Evolutionary conservation across 2,113 vertebrate species (phyloP).

Genomic region (Tychaedon coryphoeus): DNA sequence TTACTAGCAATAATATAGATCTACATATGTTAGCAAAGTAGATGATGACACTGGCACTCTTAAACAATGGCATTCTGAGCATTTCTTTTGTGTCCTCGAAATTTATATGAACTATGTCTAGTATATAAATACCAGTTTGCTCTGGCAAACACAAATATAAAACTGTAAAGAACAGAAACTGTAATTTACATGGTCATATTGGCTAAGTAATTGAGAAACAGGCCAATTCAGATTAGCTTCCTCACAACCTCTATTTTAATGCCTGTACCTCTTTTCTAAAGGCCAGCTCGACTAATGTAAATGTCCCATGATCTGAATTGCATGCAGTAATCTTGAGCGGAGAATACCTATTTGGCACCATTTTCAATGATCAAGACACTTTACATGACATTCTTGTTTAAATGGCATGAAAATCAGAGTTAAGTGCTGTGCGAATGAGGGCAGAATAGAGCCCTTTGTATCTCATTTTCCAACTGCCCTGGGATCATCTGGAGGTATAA

Average conservation of each 20-base stretch:
- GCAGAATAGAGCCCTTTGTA: constrained; percentile 39
- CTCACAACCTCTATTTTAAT: background rate
- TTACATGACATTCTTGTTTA: constrained; percentile 31
- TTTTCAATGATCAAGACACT: background rate
- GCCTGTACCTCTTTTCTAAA: background rate
- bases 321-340: background rate
- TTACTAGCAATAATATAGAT: background rate
- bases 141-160: background rate
- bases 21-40: background rate
- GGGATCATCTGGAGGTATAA: constrained; percentile 51
- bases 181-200: background rate
- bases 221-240: background rate
- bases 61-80: background rate
- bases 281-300: background rate
- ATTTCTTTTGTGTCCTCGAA: background rate
- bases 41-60: background rate
- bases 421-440: constrained; percentile 50
- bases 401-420: constrained; percentile 37
- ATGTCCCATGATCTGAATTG: background rate
- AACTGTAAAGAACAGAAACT: background rate
- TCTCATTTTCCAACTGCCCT: constrained; percentile 41
- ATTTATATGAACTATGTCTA: background rate
- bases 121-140: background rate
- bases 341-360: background rate
- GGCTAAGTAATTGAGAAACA: background rate